These are phyloP conservation scores for Rhinichthys klamathensis DNA, from an alignment of 2,113 vertebrate genomes.

Conservation along the genomic window DNA sequence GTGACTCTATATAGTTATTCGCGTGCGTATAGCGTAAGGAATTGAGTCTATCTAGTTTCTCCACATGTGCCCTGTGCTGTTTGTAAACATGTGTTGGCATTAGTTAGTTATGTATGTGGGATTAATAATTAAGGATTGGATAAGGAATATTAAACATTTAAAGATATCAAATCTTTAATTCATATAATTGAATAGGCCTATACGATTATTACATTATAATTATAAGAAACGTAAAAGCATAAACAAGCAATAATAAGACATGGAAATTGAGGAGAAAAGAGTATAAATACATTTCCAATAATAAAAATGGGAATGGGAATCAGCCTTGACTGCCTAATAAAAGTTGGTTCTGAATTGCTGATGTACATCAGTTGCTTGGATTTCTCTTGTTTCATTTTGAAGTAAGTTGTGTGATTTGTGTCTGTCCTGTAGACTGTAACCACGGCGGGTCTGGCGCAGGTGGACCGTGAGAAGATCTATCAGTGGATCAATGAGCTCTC, in stretches of 20 bases:
- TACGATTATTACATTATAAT: too few relatives aligned
- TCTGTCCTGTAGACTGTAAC: slow-evolving; percentile 83
- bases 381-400: too few relatives aligned
- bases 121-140: not conserved
- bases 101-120: not conserved
- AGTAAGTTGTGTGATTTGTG: not conserved
- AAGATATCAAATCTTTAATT: not conserved
- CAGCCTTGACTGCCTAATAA: not conserved
- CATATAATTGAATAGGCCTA: too few relatives aligned
- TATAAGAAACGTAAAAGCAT: too few relatives aligned
- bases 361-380: not conserved
- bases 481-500: slow-evolving; percentile 99
- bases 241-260: too few relatives aligned
- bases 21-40: not conserved
- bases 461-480: slow-evolving; percentile 98
- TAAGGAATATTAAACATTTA: not conserved
- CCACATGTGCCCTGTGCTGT: not conserved
- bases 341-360: not conserved
- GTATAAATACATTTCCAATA: too few relatives aligned
- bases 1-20: not conserved
- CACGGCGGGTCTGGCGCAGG: slow-evolving; percentile 89
- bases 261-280: too few relatives aligned
- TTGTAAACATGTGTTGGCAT: slow-evolving; percentile 1
- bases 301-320: not conserved
- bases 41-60: not conserved